phyloP scores from a whole-genome alignment of 2,797 vertebrate species.

The Brachyrhaphis roseni region DNA sequence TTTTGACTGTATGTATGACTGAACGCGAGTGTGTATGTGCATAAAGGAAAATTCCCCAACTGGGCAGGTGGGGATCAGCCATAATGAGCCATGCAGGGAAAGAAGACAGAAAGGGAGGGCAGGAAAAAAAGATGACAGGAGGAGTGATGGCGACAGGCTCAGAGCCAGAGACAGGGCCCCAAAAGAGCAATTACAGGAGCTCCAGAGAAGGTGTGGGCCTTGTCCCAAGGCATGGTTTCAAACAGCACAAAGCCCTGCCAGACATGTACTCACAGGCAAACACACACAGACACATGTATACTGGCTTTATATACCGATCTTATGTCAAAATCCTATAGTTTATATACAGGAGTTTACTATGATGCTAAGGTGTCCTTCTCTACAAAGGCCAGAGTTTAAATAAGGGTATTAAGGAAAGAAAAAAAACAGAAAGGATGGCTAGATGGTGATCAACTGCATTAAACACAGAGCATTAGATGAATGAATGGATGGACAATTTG shows the following conservation, averaged over 20 bases:
- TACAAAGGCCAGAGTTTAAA: neutral
- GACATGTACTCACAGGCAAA: conserved; percentile 33
- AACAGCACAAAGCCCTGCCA: conserved; percentile 59
- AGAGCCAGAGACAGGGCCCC: conserved; percentile 71
- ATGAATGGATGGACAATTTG: neutral
- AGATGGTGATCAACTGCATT: neutral
- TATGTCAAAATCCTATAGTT: neutral
- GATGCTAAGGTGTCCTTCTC: neutral
- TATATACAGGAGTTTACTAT: neutral
- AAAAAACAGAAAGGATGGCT: neutral
- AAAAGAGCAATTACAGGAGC: conserved; percentile 78
- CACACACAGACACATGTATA: conserved; percentile 20
- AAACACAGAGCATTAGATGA: neutral
- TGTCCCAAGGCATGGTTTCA: conserved; percentile 67
- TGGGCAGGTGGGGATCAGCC: conserved; percentile 73
- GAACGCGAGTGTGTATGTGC: conserved; percentile 24
- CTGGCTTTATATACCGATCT: neutral
- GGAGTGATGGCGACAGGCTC: conserved; percentile 67
- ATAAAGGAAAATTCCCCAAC: conserved; percentile 57
- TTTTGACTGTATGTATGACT: conserved; percentile 19
- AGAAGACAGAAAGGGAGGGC: conserved; percentile 36
- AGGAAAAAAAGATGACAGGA: conserved; percentile 26
- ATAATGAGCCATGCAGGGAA: conserved; percentile 74
- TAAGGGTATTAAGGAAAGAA: neutral
- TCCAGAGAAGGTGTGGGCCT: conserved; percentile 69